phyloP scores from a whole-genome alignment of 2,888 invertebrate species.

The Ectemnius lituratus region DNA sequence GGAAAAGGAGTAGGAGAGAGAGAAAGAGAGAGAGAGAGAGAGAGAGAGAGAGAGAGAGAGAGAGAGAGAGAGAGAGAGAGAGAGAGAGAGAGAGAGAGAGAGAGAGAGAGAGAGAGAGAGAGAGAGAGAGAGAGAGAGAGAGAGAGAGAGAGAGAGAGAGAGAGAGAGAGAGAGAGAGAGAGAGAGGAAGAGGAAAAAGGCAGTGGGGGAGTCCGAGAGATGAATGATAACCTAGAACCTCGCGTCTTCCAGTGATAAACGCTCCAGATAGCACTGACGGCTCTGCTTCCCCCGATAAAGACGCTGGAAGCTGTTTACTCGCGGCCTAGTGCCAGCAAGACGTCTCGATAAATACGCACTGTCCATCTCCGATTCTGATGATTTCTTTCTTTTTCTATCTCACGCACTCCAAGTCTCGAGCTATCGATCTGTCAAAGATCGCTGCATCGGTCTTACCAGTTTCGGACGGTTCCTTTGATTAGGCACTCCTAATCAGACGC shows the following conservation, averaged over 20 bases:
- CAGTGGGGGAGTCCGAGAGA: slow-evolving; percentile 9
- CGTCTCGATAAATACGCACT: slow-evolving; percentile 29
- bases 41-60: slow-evolving; percentile 10
- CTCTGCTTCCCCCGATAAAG: slow-evolving; percentile 33
- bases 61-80: neutral
- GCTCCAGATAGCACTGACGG: slow-evolving; percentile 24
- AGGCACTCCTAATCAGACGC: slow-evolving; percentile 27
- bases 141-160: slow-evolving; percentile 5
- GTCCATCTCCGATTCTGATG: slow-evolving; percentile 27
- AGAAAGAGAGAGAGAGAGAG: neutral
- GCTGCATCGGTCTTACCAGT: slow-evolving; percentile 37
- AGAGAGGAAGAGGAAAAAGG: slow-evolving; percentile 18
- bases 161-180: slow-evolving; percentile 10
- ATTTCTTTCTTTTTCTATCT: slow-evolving; percentile 18
- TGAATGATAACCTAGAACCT: slow-evolving; percentile 47
- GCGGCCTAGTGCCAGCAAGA: slow-evolving; percentile 35
- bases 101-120: neutral
- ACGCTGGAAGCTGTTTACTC: slow-evolving; percentile 44
- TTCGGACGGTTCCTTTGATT: slow-evolving; percentile 38
- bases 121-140: slow-evolving; percentile 8
- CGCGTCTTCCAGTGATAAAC: slow-evolving; percentile 44
- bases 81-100: slow-evolving; percentile 11
- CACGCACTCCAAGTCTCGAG: neutral
- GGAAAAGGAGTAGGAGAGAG: slow-evolving; percentile 5
- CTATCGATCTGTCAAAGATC: slow-evolving; percentile 40